Percentiles rank a stretch among this genome's conserved stretches.
These are phyloP conservation scores for Arctocebus calabarensis DNA, from an alignment of 2,797 vertebrate genomes.

Conservation along the genomic window DNA sequence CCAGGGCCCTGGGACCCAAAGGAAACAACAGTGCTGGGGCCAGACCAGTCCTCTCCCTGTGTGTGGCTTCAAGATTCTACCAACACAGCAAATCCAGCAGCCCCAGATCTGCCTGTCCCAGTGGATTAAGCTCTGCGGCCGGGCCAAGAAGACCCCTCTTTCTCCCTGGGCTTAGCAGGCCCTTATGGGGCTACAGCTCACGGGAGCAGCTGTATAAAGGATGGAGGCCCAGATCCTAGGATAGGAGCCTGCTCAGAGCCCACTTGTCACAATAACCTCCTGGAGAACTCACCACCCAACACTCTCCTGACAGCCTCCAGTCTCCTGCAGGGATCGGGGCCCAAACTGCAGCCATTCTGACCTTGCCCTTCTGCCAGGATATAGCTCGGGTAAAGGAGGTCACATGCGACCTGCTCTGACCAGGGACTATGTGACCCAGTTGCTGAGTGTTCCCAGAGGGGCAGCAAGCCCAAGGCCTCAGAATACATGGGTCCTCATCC, in stretches of 20 bases:
- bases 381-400: not conserved
- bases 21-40: not conserved
- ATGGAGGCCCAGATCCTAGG: not conserved
- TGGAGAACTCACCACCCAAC: not conserved
- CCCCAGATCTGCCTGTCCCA: constrained; percentile 15
- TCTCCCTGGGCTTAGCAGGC: not conserved
- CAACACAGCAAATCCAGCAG: constrained; percentile 46
- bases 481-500: not conserved
- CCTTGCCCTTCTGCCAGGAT: not conserved
- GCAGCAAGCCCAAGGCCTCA: not conserved
- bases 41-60: constrained; percentile 22
- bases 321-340: not conserved
- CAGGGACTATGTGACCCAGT: not conserved
- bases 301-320: not conserved
- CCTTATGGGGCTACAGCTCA: not conserved
- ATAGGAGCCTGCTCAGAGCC: not conserved
- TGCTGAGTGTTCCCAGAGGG: not conserved
- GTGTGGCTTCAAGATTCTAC: constrained; percentile 79
- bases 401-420: not conserved
- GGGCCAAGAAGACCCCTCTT: not conserved
- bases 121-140: not conserved
- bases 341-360: not conserved
- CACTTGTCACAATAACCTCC: rapidly evolving
- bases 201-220: not conserved
- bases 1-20: not conserved